Percentiles rank a stretch among this genome's conserved stretches.
These are phyloP conservation scores for Elachura formosa DNA, from an alignment of 2,113 vertebrate species.

Conservation along the genomic window DNA sequence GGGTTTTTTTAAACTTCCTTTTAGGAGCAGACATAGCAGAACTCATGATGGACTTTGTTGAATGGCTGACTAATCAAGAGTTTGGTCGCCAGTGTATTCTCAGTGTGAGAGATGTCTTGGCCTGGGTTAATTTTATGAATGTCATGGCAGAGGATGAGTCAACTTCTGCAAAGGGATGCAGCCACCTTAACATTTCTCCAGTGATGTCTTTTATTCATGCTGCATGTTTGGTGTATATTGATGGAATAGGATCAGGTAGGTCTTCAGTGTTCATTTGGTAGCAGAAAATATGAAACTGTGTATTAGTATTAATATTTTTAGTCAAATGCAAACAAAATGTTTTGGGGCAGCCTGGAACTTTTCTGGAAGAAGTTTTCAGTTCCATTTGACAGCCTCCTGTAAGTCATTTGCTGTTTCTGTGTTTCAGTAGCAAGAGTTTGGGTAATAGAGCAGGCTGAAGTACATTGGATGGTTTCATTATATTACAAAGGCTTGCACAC, in stretches of 20 bases:
- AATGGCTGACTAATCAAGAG: constrained; percentile 89
- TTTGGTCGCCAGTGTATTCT: constrained; percentile 89
- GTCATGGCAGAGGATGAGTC: constrained; percentile 67
- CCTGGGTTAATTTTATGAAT: constrained; percentile 95
- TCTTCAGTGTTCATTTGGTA: background rate
- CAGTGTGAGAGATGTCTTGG: constrained; percentile 89
- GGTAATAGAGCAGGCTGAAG: background rate
- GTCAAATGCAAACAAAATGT: background rate
- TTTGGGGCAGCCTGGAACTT: background rate
- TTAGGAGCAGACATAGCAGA: constrained; percentile 84
- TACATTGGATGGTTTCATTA: background rate
- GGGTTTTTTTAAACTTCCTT: background rate
- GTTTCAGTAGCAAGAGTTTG: background rate
- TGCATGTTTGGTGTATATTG: constrained; percentile 91
- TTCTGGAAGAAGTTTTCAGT: background rate
- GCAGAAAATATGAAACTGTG: background rate
- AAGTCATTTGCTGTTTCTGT: background rate
- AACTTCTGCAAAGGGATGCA: constrained; percentile 18
- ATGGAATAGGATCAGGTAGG: constrained; percentile 92
- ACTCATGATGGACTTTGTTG: constrained; percentile 91
- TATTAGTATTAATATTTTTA: background rate
- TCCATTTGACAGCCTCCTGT: background rate
- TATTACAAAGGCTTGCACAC: background rate
- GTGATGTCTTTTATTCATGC: constrained; percentile 88
- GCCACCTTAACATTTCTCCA: constrained; percentile 57